Evolutionary conservation across 2,113 vertebrate species (phyloP).

Genomic region (Dasyprocta punctata): DNA sequence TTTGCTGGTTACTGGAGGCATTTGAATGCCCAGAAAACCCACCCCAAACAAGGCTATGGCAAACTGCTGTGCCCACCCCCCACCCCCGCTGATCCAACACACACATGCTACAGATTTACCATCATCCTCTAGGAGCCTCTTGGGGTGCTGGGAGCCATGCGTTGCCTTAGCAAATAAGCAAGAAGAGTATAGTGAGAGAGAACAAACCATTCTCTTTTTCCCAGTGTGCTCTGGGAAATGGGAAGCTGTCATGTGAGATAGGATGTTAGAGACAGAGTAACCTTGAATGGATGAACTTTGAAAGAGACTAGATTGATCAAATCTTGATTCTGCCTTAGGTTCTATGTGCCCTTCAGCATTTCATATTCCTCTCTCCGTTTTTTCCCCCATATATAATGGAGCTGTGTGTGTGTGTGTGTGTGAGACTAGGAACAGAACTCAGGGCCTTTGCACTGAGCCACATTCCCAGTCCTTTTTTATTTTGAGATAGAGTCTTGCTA

Average conservation of each 20-base stretch:
- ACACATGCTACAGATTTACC: neutral
- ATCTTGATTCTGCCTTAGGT: neutral
- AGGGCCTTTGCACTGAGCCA: neutral
- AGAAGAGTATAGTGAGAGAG: neutral
- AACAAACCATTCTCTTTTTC: neutral
- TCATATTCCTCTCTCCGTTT: neutral
- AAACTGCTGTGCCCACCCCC: neutral
- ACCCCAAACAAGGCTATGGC: neutral
- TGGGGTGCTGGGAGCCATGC: neutral
- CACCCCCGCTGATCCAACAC: neutral
- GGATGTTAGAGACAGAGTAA: neutral
- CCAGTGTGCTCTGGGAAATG: neutral
- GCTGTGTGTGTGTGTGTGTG: too few relatives aligned
- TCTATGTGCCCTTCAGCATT: neutral
- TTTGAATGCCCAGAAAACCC: neutral
- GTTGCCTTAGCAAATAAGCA: neutral
- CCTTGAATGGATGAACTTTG: neutral
- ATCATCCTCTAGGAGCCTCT: neutral
- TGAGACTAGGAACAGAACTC: neutral
- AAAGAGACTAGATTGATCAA: neutral
- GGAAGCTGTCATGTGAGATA: neutral
- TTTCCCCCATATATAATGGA: neutral
- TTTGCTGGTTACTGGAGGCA: neutral
- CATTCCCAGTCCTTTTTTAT: neutral
- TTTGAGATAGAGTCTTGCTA: neutral